Percentiles rank a stretch among this genome's conserved stretches.
phyloP scores from a whole-genome alignment of 2,888 invertebrate genomes.

The Lamellibrachia satsuma region DNA sequence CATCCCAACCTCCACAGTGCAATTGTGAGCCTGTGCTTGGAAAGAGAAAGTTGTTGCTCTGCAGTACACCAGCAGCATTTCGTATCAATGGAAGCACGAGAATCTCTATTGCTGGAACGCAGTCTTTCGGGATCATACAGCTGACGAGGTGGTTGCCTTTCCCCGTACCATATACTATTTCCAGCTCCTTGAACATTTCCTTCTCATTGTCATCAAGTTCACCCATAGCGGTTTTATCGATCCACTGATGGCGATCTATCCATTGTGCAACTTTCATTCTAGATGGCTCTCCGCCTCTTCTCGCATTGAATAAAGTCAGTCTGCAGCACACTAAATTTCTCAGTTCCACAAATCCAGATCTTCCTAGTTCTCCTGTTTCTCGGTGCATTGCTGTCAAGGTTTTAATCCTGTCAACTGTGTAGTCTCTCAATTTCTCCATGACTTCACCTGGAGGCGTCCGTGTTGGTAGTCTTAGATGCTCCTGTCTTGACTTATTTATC shows the following conservation, averaged over 20 bases:
- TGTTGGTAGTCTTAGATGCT: background rate
- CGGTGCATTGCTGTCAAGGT: background rate
- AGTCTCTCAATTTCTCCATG: background rate
- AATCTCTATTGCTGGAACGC: background rate
- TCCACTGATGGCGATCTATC: slow-evolving; percentile 14
- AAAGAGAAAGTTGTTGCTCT: too few species aligned
- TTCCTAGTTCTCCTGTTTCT: background rate
- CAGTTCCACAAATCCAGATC: slow-evolving; percentile 1
- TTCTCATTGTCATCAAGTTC: background rate
- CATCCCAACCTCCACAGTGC: too few species aligned
- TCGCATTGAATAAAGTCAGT: slow-evolving; percentile 18
- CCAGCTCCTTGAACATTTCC: background rate
- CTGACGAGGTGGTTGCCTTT: background rate
- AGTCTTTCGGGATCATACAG: background rate
- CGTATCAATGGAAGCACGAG: background rate
- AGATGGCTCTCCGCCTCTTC: slow-evolving; percentile 1
- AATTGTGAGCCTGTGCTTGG: too few species aligned
- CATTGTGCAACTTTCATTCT: background rate
- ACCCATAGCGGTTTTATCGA: background rate
- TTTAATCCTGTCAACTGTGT: background rate
- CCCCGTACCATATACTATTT: background rate
- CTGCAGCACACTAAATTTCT: slow-evolving; percentile 24
- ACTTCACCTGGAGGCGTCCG: background rate
- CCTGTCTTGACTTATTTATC: slow-evolving; percentile 14
- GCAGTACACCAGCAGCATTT: background rate